These are phyloP conservation scores for Silurus aristotelis DNA, from an alignment of 2,797 vertebrate genomes.

Conservation along the genomic window DNA sequence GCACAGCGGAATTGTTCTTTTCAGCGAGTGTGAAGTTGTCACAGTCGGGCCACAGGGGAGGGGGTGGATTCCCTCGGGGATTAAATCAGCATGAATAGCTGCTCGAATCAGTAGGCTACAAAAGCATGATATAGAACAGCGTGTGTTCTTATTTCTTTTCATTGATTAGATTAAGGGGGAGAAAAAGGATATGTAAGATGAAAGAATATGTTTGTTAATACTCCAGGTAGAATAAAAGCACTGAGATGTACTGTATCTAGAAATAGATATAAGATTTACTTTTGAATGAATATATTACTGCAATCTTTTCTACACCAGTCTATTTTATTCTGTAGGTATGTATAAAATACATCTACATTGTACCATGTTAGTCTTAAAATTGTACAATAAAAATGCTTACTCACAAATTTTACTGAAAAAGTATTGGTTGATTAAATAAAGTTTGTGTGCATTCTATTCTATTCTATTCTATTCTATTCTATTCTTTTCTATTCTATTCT, in stretches of 20 bases:
- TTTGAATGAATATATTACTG: neutral
- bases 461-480: constrained; percentile 12
- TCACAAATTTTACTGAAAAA: neutral
- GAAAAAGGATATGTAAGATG: neutral
- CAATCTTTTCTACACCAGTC: neutral
- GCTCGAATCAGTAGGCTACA: constrained; percentile 41
- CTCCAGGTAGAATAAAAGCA: neutral
- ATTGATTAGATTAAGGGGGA: constrained; percentile 9
- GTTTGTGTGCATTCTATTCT: too few species aligned
- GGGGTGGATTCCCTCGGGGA: constrained; percentile 41
- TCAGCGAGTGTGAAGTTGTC: constrained; percentile 32
- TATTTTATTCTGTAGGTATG: neutral
- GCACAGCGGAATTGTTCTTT: constrained; percentile 32
- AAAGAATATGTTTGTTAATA: neutral
- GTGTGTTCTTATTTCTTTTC: constrained; percentile 31
- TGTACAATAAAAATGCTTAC: neutral
- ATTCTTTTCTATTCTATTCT: constrained; percentile 11
- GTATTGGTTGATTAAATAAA: neutral
- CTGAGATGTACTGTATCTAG: neutral
- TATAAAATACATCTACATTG: neutral
- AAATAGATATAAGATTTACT: neutral
- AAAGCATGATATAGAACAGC: constrained; percentile 40
- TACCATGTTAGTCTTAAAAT: neutral
- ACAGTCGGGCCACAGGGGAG: constrained; percentile 39
- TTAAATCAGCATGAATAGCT: constrained; percentile 53